These are phyloP conservation scores for Hypotaenidia philippensis DNA, from an alignment of 2,797 vertebrate genomes.

Conservation along the genomic window DNA sequence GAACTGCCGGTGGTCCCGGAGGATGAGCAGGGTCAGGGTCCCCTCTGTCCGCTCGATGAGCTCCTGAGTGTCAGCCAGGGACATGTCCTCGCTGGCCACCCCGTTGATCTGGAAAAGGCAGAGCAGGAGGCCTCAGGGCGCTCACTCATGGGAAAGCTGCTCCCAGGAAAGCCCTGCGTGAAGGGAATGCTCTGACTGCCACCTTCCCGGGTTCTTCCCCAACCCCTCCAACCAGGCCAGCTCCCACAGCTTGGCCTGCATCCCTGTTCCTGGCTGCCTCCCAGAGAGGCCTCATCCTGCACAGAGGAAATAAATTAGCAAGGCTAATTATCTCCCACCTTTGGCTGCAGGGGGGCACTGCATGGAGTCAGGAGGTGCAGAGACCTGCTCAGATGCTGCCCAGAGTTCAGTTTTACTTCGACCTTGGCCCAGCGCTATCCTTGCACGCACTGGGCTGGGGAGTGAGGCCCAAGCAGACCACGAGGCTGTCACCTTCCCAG, in stretches of 20 bases:
- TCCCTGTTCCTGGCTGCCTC: neutral
- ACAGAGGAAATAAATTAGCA: neutral
- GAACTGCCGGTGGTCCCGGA: constrained; percentile 90
- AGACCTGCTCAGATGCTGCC: neutral
- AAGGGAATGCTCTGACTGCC: fast-evolving
- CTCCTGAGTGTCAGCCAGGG: constrained; percentile 91
- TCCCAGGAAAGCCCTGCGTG: neutral
- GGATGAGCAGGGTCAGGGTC: constrained; percentile 88
- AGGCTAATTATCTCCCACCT: neutral
- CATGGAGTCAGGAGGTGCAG: fast-evolving
- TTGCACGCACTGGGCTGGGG: fast-evolving
- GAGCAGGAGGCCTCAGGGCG: neutral
- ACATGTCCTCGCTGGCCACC: constrained; percentile 92
- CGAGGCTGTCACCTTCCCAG: neutral
- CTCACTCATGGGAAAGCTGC: neutral
- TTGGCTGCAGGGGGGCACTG: neutral
- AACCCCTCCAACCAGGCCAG: neutral
- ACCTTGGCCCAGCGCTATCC: neutral
- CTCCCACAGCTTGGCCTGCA: fast-evolving
- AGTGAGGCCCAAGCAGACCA: neutral
- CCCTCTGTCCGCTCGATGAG: constrained; percentile 93
- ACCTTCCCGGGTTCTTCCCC: neutral
- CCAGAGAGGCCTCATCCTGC: neutral
- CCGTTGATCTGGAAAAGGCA: constrained; percentile 89
- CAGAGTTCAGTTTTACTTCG: neutral